Base-by-base conservation (phyloP, 2,888 invertebrate genomes). In the Geotrupes spiniger region DNA sequence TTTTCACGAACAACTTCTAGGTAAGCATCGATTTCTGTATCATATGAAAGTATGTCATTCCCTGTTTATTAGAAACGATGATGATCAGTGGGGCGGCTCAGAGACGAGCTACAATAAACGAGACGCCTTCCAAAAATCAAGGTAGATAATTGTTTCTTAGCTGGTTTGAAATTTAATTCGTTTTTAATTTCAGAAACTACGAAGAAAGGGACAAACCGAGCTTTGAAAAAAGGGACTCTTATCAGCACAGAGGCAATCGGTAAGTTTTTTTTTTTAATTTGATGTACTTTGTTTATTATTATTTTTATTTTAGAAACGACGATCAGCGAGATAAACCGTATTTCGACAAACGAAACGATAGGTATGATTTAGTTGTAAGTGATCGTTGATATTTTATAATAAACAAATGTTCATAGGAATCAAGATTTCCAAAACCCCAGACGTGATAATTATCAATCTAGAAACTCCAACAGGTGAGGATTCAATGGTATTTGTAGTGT, bases 1-100 rank as follows among this genome's bases (percentile, higher is more conserved):
- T 27, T 33, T 36, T 46, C 40, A 15, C 46, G 46, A 27, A 41
- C 21, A 36, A 40, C 15, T 26, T 40, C 11, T 38, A 28, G 39
- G 39, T 45, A 36, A 39, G 31, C 14, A 37, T 26, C 12, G 12
- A 10, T 21, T 37, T 44, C n/a, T 21, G 3, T 4, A 6, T 21
- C 6, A 4, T 21, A 6, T 21, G 21, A 21, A 21, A 21, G 4
- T 21, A 21, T n/a, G 6, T 21, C 14, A 12, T 33, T 10, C 14
- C 14, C 2, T 11, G 10, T 33, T 31, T 31, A 12, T 12, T 14
- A 33, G 33, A 14, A 33, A 33, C 14, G 33, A 33, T 15, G n/a
- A n/a, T n/a, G 33, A 33, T 8, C 33, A 33, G 33, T 10, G 11
- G 33, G 14, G 14, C 8, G 14, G 8, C 11, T 12, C 12, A 12